Percentiles rank a stretch among this genome's conserved stretches.
Evolutionary conservation across 2,113 vertebrate species (phyloP).

Genomic region (Carlito syrichta): DNA sequence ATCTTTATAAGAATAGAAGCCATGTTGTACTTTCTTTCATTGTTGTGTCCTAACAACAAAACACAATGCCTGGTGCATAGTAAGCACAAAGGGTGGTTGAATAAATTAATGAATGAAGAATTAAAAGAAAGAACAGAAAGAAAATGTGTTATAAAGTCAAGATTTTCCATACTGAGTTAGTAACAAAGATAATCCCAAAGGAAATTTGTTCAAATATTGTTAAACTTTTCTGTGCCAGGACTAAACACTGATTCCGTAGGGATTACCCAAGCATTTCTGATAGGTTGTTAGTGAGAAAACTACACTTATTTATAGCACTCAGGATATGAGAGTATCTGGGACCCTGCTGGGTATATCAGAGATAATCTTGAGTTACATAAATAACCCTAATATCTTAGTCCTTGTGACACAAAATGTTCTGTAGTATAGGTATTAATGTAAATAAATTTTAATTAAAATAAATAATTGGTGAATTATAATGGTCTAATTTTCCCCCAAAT

Average conservation of each 20-base stretch:
- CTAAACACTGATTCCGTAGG: background rate
- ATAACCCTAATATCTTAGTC: background rate
- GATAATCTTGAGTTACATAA: background rate
- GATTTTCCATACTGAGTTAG: background rate
- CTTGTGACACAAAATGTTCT: background rate
- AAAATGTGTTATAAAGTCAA: background rate
- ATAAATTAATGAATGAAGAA: background rate
- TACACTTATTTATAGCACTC: background rate
- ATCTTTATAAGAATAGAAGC: background rate
- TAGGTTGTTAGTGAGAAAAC: background rate
- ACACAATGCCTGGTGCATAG: background rate
- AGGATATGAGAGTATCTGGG: background rate
- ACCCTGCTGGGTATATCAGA: background rate
- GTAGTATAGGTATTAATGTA: background rate
- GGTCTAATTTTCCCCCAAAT: background rate
- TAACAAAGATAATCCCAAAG: background rate
- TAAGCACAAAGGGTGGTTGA: background rate
- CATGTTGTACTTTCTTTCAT: background rate
- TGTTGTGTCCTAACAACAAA: background rate
- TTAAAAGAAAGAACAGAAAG: background rate
- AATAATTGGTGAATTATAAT: background rate
- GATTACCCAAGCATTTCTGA: background rate
- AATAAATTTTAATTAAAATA: constrained; percentile 30
- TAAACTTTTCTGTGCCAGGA: background rate
- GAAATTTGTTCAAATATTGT: background rate